These are phyloP conservation scores for Furcula furcula DNA, from an alignment of 2,888 invertebrate species.

Conservation along the genomic window DNA sequence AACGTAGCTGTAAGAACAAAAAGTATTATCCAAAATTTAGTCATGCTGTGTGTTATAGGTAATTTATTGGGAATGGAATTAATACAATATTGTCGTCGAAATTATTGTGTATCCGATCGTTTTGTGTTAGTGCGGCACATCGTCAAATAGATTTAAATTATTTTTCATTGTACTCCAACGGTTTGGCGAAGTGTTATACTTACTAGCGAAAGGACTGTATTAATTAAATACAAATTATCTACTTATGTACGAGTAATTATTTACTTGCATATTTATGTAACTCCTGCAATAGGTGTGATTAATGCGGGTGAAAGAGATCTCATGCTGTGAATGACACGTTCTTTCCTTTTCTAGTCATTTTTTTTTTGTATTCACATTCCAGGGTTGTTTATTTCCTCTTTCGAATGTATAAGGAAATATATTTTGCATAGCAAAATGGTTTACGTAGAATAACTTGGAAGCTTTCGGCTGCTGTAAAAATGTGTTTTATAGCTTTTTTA, in stretches of 20 bases:
- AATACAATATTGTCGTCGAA: slow-evolving; percentile 51
- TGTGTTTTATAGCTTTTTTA: slow-evolving; percentile 49
- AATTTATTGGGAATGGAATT: slow-evolving; percentile 60
- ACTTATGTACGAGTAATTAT: slow-evolving; percentile 32
- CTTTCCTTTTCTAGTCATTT: slow-evolving; percentile 74
- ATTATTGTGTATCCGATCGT: slow-evolving; percentile 31
- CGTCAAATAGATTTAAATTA: slow-evolving; percentile 36
- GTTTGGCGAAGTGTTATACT: slow-evolving; percentile 46
- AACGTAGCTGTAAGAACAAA: slow-evolving; percentile 69
- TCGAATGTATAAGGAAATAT: slow-evolving; percentile 65
- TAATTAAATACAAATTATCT: slow-evolving; percentile 14
- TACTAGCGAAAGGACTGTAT: slow-evolving; percentile 18
- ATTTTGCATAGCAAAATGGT: slow-evolving; percentile 80
- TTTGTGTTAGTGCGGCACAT: slow-evolving; percentile 38
- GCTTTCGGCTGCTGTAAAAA: slow-evolving; percentile 49
- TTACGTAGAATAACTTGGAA: slow-evolving; percentile 53
- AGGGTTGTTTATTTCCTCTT: slow-evolving; percentile 65
- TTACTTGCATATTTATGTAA: slow-evolving; percentile 34
- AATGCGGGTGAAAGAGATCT: slow-evolving; percentile 57
- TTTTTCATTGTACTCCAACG: slow-evolving; percentile 32
- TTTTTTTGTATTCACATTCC: slow-evolving; percentile 73
- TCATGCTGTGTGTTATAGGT: slow-evolving; percentile 71
- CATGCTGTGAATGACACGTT: slow-evolving; percentile 48
- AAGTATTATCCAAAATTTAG: slow-evolving; percentile 80
- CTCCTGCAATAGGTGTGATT: slow-evolving; percentile 33